A percentile compares a stretch with the other conserved stretches of the same genome.
These are phyloP conservation scores for Leucoptera coffeella DNA, from an alignment of 2,888 invertebrate genomes.

Conservation along the genomic window DNA sequence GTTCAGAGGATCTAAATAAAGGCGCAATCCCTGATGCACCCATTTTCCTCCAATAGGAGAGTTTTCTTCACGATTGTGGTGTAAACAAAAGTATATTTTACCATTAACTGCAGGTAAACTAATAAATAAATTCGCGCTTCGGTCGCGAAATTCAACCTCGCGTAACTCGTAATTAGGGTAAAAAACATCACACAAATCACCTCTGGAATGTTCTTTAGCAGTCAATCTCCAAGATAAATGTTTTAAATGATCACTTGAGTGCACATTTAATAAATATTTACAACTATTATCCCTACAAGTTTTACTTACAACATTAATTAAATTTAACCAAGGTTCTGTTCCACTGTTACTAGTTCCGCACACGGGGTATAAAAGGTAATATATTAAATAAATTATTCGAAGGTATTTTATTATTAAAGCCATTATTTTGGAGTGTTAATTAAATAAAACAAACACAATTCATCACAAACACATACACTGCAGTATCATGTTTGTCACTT, in stretches of 20 bases:
- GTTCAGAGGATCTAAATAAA: slow-evolving; percentile 35
- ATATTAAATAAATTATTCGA: too few relatives aligned
- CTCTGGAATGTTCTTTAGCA: slow-evolving; percentile 17
- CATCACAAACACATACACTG: too few relatives aligned
- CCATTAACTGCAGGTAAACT: slow-evolving; percentile 15
- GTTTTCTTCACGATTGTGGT: slow-evolving; percentile 14
- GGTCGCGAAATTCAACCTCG: slow-evolving; percentile 22
- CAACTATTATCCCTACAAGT: slow-evolving; percentile 20
- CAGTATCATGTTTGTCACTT: too few relatives aligned
- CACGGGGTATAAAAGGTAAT: too few relatives aligned
- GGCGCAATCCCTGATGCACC: slow-evolving; percentile 44
- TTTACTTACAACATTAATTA: slow-evolving; percentile 17
- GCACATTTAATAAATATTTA: slow-evolving; percentile 41
- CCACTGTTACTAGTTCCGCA: too few relatives aligned
- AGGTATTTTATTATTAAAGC: too few relatives aligned
- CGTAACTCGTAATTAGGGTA: slow-evolving; percentile 30
- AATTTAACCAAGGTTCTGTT: slow-evolving; percentile 20
- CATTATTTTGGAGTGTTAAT: too few relatives aligned
- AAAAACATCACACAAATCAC: slow-evolving; percentile 24
- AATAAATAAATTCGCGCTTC: slow-evolving; percentile 19
- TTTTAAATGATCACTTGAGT: slow-evolving; percentile 32
- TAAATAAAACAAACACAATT: too few relatives aligned
- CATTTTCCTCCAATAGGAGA: slow-evolving; percentile 26
- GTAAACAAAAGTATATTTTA: slow-evolving; percentile 30
- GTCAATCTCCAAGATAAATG: slow-evolving; percentile 39